Conservation (phyloP, 2,797 vertebrate species). For the Rhabdophis nuchalis region DNA sequence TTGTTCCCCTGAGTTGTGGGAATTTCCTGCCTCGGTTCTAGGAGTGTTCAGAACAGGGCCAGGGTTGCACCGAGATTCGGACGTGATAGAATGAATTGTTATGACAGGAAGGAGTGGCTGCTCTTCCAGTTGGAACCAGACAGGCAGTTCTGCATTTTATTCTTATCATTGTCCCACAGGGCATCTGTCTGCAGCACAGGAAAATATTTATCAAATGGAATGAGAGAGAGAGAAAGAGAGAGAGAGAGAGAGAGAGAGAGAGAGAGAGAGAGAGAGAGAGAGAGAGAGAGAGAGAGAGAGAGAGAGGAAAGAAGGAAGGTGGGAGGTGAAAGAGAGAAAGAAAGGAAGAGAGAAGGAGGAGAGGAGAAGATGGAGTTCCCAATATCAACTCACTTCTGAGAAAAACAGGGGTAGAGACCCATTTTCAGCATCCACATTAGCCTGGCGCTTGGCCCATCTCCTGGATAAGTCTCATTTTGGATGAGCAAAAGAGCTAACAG, state of each 20-base stretch:
- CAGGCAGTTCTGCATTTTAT: background rate
- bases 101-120: background rate
- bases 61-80: background rate
- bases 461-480: background rate
- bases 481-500: background rate
- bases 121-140: constrained; percentile 4
- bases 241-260: no score
- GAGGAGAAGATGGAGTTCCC: background rate
- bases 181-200: background rate
- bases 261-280: no score
- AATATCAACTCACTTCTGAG: background rate
- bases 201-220: background rate
- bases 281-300: accelerated
- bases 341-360: no score
- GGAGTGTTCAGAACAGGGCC: background rate
- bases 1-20: no score
- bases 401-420: background rate
- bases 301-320: no score
- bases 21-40: background rate
- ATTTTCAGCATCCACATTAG: background rate
- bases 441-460: no score
- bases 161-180: background rate
- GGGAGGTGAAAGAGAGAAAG: no score
- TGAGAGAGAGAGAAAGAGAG: no score
- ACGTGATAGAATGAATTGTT: background rate